Evolutionary conservation across 2,888 invertebrate species (phyloP), one percentile per base, ranked within the genome.

Genomic region (Leptinotarsa tumamoca): DNA sequence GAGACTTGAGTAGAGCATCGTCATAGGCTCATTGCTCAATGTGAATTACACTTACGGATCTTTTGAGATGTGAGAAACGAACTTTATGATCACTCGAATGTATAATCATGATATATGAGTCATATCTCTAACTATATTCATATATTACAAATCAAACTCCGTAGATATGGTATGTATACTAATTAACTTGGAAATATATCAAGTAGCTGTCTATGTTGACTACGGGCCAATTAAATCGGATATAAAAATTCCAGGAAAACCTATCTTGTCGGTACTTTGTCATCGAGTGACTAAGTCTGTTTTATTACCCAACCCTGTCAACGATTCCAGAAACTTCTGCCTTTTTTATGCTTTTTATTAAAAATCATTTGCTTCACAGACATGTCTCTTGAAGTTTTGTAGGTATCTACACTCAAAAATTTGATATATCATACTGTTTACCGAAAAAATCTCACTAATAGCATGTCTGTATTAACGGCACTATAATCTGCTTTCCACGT

Each of bases 1-100:
- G 75, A 77, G 78, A 78, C n/a, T 63, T 56, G 70, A 58, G 51
- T 23, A 58, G 70, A 70, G 43, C 70, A 21, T 58, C 70, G 69
- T 56, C 63, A 33, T 61, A 18, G 21, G 23, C 67, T 67, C 54
- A 67, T 78, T 67, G 74, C 74, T 78, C 80, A 77, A 72, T 77
- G 77, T 79, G 78, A 79, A 80, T 79, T 79, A 78, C 27, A 72
- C 68, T 68, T 33, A 58, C 58, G 27, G 73, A 58, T 73, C 61
- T 73, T 52, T 56, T n/a, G 18, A 73, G 73, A 68, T 67, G 15
- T 27, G 17, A 27, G 14, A 33, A 15, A 10, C 33, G 63, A 63
- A 43, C 63, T 63, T 63, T 63, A 63, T 43, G 43, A 43, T 63
- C 43, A 43, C 10, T 17, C 63, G n/a, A 63, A 43, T 10, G 33